Evolutionary conservation across 2,888 invertebrate species (phyloP), one percentile per base, ranked within the genome.

Genomic region (Agonopterix heracliana): DNA sequence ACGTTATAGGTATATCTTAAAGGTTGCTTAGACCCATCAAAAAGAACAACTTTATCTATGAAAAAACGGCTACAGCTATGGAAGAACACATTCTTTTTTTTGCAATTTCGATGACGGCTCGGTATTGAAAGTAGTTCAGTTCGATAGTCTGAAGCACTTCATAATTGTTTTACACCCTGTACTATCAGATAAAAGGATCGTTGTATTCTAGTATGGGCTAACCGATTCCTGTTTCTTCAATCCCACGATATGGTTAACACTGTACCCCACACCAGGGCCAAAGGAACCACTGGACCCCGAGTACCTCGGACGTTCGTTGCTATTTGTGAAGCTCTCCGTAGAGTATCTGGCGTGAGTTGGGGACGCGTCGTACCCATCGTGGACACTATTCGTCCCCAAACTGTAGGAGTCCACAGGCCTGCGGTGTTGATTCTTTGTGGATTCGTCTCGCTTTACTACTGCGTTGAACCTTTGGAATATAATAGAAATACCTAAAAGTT

Each of bases 391-490:
- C 2, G 38, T 4, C 9, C 38, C 38, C n/a, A n/a, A n/a, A 49
- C 64, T 69, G 11, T 63, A 63, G 0, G 64, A 50, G 26, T 36
- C 11, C 12, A 59, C 60, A 9, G 63, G 56, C 9, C 58, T 62
- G 47, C 64, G 65, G 46, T 64, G 65, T 51, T 71, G 68, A 49
- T 73, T 79, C 42, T 68, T 71, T 5, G 38, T 2, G 63, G 77
- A 68, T 26, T 74, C 79, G 36, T 74, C 66, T 52, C 82, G 71
- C 52, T 69, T 74, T 0, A 84, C 82, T 2, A 81, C 71, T n/a
- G 83, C 83, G 40, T 81, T 83, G 45, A 83, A 83, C 51, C 83
- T 83, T 63, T 41, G 26, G 26, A 26, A 26, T 26, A 5, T 5
- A 26, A 3, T 26, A 26, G 26, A 26, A 5, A 26, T 26, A n/a